A percentile compares a stretch with the other conserved stretches of the same genome.
Evolutionary conservation across 2,113 vertebrate species (phyloP).

Genomic region (Promerops cafer): DNA sequence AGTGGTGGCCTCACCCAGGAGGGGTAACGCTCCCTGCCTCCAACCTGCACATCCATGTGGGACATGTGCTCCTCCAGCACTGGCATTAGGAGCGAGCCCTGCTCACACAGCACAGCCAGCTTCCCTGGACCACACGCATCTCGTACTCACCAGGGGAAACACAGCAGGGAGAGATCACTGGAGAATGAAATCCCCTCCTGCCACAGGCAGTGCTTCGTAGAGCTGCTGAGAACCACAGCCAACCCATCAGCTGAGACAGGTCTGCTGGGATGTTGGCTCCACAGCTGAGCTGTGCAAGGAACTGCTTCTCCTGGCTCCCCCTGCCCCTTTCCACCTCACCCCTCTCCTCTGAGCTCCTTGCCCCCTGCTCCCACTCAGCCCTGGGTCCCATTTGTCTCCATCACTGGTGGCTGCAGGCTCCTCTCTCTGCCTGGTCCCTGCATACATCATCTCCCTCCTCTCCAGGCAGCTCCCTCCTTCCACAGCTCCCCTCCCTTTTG

Average conservation of each 20-base stretch:
- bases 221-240: neutral
- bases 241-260: neutral
- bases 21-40: fast-evolving
- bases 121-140: neutral
- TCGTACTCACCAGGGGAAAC: neutral
- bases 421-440: neutral
- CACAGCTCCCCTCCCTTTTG: neutral
- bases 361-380: neutral
- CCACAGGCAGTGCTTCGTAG: fast-evolving
- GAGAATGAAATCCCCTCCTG: neutral
- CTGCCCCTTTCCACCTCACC: neutral
- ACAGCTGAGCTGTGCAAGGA: neutral
- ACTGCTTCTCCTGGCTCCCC: neutral
- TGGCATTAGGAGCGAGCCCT: fast-evolving
- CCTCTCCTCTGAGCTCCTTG: neutral
- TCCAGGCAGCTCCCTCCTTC: slow-evolving; percentile 1
- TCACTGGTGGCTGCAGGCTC: neutral
- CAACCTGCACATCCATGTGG: fast-evolving
- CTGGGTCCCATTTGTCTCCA: fast-evolving
- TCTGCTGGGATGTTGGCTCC: neutral
- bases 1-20: neutral
- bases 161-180: neutral
- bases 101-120: neutral
- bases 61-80: fast-evolving
- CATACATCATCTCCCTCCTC: neutral